These are phyloP conservation scores for Leptogaster cylindrica DNA, from an alignment of 2,888 invertebrate species.

Conservation along the genomic window DNA sequence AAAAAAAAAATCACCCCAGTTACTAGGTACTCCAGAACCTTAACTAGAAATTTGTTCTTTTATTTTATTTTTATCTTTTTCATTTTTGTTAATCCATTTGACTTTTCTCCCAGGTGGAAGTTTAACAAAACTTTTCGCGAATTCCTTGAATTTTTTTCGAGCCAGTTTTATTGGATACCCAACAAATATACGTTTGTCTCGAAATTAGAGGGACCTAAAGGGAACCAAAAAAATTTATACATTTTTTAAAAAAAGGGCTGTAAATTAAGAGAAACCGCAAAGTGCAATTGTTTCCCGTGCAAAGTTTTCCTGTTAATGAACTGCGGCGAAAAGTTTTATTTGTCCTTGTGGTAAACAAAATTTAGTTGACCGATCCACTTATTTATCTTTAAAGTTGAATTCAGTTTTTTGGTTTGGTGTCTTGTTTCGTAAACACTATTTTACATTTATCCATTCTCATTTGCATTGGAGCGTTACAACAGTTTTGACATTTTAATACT, in stretches of 20 bases:
- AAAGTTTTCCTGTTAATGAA: slow-evolving; percentile 46
- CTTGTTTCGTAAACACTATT: no score
- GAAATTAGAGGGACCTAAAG: slow-evolving; percentile 38
- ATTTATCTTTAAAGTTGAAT: slow-evolving; percentile 25
- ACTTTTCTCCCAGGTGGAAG: slow-evolving; percentile 20
- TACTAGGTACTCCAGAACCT: no score
- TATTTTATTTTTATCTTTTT: not conserved
- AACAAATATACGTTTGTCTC: slow-evolving; percentile 13
- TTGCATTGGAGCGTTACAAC: no score
- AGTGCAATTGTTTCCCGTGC: slow-evolving; percentile 47
- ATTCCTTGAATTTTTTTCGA: slow-evolving; percentile 30
- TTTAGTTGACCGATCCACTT: slow-evolving; percentile 32
- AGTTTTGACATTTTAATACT: no score
- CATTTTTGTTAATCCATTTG: not conserved
- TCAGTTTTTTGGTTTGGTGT: no score
- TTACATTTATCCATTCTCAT: no score
- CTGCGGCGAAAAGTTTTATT: slow-evolving; percentile 47
- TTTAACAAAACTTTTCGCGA: slow-evolving; percentile 13
- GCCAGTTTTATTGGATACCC: slow-evolving; percentile 33
- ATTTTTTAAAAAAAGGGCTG: slow-evolving; percentile 47
- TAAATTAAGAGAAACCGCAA: slow-evolving; percentile 63
- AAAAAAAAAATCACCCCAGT: no score
- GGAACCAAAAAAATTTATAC: slow-evolving; percentile 22
- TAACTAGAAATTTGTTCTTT: no score
- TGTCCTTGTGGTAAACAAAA: slow-evolving; percentile 39